Base-by-base conservation (phyloP, 2,113 vertebrate species). In the Apteryx mantelli region DNA sequence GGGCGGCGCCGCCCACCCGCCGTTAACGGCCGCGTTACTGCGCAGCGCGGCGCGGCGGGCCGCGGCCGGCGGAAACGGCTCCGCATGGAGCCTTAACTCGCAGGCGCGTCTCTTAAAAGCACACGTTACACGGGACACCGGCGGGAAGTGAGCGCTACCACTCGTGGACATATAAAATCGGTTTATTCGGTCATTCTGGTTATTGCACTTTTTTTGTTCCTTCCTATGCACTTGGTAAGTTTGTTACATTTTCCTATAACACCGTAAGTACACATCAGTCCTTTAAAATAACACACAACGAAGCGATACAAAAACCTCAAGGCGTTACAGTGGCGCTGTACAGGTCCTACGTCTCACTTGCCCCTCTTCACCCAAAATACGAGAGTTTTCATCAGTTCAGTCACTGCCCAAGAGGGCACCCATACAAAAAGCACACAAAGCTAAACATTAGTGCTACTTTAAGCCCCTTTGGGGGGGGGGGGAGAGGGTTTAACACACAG, bases 201-300 rank as follows among this genome's bases (percentile, higher is more conserved):
- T 60, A 82, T 94, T 79, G 76, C 61, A 95, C 85, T 98, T 97
- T 97, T 97, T 97, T 97, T 94, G 96, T 92, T 97, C 95, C 87
- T 93, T 97, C 96, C 88, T 94, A 95, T 58, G 96, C 80, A 92
- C 73, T 89, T 88, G 94, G 89, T 93, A 93, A 56, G 53, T 86
- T 78, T 82, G 55, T 93, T 94, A 96, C 30, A 48, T 68, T 69
- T 96, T 83, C 64, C 88, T 95, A 61, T 91, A 92, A 95, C 61
- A 97, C 91, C 87, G 53, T 91, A 84, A 58, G 93, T 83, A 92
- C 89, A 89, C 84, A 94, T 94, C 93, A 92, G 95, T 86, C 64
- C 66, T 96, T 91, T 85, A 86, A 95, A 93, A 95, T 88, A 97
- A 92, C 92, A 25, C 68, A 25, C 21, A 16, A 34, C 36, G 85